Base-by-base conservation (phyloP, 92 coral and sea anemone genomes). In the Heliopora coerulea region DNA sequence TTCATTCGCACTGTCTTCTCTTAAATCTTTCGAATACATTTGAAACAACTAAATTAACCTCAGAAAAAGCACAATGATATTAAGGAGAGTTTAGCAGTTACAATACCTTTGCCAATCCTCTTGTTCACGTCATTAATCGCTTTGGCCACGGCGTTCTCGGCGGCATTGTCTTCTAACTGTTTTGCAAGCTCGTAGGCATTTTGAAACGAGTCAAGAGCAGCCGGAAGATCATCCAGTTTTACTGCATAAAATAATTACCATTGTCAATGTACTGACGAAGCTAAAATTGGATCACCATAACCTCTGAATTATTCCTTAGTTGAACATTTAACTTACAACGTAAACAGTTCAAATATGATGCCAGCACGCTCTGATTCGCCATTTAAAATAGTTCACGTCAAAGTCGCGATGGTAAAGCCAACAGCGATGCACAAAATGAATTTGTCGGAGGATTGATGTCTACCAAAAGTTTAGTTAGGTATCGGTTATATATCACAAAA, bases 111-210 rank as follows among this genome's bases (percentile, higher is more conserved):
- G 37, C 91, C 89, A 70, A 90, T 84, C 81, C 96, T 88, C 77
- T 95, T 86, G 77, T 95, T 91, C 27, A 95, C 91, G 56, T 95
- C 99, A 56, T 81, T 80, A 49, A 95, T 86, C 34, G 99, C 96
- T 73, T 90, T 95, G 5, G 99, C 89, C 32, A 95, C 83, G 33
- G 99, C 99, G 54, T 77, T 88, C 68, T 87, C 91, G 4, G 99
- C 99, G 19, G 96, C 99, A 39, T 90, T 89, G 79, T 95, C 99
- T 42, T 85, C 99, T 70, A 95, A 35, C 33, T 86, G 78, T 64
- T 83, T 91, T 32, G 99, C 95, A 21, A 95, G 89, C 62, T 95
- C 96, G 56, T 83, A 90, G 54, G 96, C 96, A 79, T 84, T 85
- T 85, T 87, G 95, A 86, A 95, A 95, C 30, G 99, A 90, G 74